Conservation (phyloP, 2,888 invertebrate species). For the Meiosimyza decipiens region DNA sequence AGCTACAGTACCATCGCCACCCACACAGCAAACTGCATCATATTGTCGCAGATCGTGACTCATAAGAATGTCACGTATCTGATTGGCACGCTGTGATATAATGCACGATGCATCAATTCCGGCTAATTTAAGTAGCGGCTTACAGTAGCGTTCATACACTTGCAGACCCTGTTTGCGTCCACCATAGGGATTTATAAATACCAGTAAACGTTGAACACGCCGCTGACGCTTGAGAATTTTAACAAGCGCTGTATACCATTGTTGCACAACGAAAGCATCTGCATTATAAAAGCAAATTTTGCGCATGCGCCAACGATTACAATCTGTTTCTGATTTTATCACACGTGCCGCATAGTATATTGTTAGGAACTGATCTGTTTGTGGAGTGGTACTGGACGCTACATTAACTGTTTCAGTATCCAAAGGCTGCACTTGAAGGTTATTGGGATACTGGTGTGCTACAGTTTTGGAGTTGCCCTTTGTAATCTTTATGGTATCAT, state of each 20-base stretch:
- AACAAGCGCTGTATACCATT: conserved; percentile 73
- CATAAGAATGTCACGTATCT: conserved; percentile 77
- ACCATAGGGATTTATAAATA: conserved; percentile 88
- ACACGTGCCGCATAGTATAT: conserved; percentile 72
- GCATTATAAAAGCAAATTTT: conserved; percentile 71
- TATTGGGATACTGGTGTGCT: conserved; percentile 41
- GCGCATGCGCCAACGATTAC: conserved; percentile 72
- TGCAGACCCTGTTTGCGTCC: conserved; percentile 79
- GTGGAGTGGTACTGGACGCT: conserved; percentile 38
- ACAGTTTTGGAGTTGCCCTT: conserved; percentile 57
- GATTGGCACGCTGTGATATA: conserved; percentile 80
- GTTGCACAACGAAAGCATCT: conserved; percentile 72
- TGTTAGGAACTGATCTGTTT: conserved; percentile 67
- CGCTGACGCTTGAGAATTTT: conserved; percentile 58
- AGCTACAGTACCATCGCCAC: conserved; percentile 88
- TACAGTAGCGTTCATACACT: conserved; percentile 80
- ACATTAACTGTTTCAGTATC: conserved; percentile 36
- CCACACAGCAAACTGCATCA: conserved; percentile 82
- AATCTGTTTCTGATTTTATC: conserved; percentile 67
- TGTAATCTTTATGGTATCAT: conserved; percentile 55
- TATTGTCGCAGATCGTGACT: conserved; percentile 71
- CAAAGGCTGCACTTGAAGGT: conserved; percentile 23
- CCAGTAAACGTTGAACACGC: conserved; percentile 77
- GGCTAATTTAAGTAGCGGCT: conserved; percentile 74
- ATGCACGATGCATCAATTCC: conserved; percentile 75